phyloP scores from a whole-genome alignment of 2,888 invertebrate genomes.

The Cetonia aurata region DNA sequence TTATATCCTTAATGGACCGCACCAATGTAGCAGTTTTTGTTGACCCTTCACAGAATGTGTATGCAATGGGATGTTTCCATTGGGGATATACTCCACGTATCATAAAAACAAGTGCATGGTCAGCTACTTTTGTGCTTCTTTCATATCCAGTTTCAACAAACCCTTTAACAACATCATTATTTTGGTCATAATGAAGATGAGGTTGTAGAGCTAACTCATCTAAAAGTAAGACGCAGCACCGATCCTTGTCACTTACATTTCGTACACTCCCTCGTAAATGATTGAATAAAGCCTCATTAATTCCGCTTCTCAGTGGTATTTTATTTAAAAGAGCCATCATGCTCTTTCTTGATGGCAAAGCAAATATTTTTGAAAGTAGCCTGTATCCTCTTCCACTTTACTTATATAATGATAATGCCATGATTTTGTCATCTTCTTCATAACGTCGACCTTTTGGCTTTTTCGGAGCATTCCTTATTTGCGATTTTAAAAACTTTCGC shows the following conservation, averaged over 20 bases:
- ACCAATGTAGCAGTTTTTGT: slow-evolving; percentile 20
- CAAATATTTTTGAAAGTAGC: slow-evolving; percentile 47
- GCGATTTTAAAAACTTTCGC: slow-evolving; percentile 43
- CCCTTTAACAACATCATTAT: slow-evolving; percentile 39
- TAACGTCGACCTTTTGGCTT: slow-evolving; percentile 47
- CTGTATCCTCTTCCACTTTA: slow-evolving; percentile 48
- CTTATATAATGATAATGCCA: slow-evolving; percentile 48
- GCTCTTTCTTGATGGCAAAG: slow-evolving; percentile 49
- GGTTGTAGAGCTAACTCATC: slow-evolving; percentile 41
- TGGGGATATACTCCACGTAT: slow-evolving; percentile 27
- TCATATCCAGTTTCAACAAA: slow-evolving; percentile 23
- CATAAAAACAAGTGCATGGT: slow-evolving; percentile 43
- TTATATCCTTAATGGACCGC: slow-evolving; percentile 16
- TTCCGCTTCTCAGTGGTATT: slow-evolving; percentile 47
- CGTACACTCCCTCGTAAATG: slow-evolving; percentile 43
- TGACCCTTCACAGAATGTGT: slow-evolving; percentile 28
- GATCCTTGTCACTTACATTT: slow-evolving; percentile 21
- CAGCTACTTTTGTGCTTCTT: slow-evolving; percentile 8
- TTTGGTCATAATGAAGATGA: slow-evolving; percentile 22
- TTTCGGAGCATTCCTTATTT: slow-evolving; percentile 41
- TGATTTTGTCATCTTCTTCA: slow-evolving; percentile 48
- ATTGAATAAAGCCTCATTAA: slow-evolving; percentile 44
- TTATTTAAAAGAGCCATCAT: slow-evolving; percentile 47
- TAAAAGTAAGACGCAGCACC: slow-evolving; percentile 28
- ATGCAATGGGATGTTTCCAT: slow-evolving; percentile 44